phyloP scores from a whole-genome alignment of 2,888 invertebrate genomes.

The Drosophila anomelani region DNA sequence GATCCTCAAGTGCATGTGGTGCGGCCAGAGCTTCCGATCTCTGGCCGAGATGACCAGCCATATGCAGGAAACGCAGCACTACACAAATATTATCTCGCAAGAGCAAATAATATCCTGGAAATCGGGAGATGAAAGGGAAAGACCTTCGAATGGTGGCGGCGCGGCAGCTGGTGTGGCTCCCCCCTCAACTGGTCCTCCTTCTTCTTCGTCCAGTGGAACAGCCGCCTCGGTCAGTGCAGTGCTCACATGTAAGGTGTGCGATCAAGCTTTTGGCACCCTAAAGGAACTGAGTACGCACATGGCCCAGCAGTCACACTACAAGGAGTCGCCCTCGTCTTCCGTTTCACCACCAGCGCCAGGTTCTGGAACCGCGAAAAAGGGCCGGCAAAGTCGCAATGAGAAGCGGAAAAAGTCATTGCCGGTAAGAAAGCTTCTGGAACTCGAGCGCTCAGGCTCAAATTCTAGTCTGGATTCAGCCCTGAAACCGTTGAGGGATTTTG shows the following conservation, averaged over 20 bases:
- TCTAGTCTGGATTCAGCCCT: slow-evolving; percentile 87
- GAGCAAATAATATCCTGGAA: slow-evolving; percentile 98
- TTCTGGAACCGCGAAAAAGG: slow-evolving; percentile 84
- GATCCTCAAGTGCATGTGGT: slow-evolving; percentile 99
- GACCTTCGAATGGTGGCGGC: slow-evolving; percentile 63
- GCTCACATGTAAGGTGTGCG: slow-evolving; percentile 98
- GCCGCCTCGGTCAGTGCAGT: slow-evolving; percentile 94
- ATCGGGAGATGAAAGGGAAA: slow-evolving; percentile 90
- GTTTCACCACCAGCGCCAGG: slow-evolving; percentile 43
- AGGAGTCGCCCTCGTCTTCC: slow-evolving; percentile 90
- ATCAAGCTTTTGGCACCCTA: slow-evolving; percentile 96
- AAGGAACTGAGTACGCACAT: slow-evolving; percentile 98
- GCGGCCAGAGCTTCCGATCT: slow-evolving; percentile 98
- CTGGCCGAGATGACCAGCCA: slow-evolving; percentile 99
- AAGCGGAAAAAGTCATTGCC: slow-evolving; percentile 97
- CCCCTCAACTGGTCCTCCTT: slow-evolving; percentile 1
- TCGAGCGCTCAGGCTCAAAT: slow-evolving; percentile 93
- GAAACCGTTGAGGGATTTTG: slow-evolving; percentile 86
- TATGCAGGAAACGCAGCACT: slow-evolving; percentile 99
- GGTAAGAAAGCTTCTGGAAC: slow-evolving; percentile 94
- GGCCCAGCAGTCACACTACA: slow-evolving; percentile 98
- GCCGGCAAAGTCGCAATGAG: slow-evolving; percentile 92
- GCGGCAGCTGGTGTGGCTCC: slow-evolving; percentile 42
- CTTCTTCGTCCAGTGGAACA: slow-evolving; percentile 32
- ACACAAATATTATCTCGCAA: slow-evolving; percentile 98